Evolutionary conservation across 2,797 vertebrate genomes (phyloP).

Genomic region (Typhlichthys eigenmanni): DNA sequence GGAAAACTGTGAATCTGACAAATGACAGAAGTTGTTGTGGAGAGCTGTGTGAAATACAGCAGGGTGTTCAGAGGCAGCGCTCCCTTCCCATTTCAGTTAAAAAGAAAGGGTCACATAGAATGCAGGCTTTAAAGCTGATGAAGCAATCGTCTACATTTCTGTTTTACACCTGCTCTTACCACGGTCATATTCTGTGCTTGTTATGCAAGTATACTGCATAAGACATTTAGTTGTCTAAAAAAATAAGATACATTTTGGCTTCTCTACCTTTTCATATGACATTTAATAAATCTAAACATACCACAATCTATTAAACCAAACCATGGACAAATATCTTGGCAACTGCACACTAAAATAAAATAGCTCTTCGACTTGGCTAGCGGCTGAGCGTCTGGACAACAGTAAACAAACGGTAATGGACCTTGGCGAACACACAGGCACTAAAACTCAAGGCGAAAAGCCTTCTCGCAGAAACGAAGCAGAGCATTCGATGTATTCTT

Average conservation of each 20-base stretch:
- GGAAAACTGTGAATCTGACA: background rate
- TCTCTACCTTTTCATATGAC: too few species aligned
- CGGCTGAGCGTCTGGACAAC: background rate
- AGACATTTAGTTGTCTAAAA: background rate
- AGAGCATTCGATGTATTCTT: background rate
- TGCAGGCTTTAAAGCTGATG: too few species aligned
- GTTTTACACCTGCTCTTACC: too few species aligned
- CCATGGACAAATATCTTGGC: background rate
- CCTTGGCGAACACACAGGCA: background rate
- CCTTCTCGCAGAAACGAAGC: background rate
- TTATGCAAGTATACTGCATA: too few species aligned
- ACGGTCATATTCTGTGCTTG: too few species aligned
- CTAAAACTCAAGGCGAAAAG: background rate
- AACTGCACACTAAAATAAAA: background rate
- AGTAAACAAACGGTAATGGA: slow-evolving; percentile 14
- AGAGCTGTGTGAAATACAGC: slow-evolving; percentile 14
- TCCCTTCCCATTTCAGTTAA: slow-evolving; percentile 8
- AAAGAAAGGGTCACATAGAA: background rate
- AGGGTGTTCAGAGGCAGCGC: slow-evolving; percentile 4
- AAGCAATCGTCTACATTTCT: too few species aligned
- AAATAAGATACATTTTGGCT: background rate
- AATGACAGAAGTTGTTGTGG: background rate
- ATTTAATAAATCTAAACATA: too few species aligned
- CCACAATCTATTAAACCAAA: too few species aligned
- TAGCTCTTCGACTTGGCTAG: slow-evolving; percentile 1